Evolutionary conservation across 2,888 invertebrate genomes (phyloP), one percentile per base, ranked within the genome.

Genomic region (Odontothrips loti): DNA sequence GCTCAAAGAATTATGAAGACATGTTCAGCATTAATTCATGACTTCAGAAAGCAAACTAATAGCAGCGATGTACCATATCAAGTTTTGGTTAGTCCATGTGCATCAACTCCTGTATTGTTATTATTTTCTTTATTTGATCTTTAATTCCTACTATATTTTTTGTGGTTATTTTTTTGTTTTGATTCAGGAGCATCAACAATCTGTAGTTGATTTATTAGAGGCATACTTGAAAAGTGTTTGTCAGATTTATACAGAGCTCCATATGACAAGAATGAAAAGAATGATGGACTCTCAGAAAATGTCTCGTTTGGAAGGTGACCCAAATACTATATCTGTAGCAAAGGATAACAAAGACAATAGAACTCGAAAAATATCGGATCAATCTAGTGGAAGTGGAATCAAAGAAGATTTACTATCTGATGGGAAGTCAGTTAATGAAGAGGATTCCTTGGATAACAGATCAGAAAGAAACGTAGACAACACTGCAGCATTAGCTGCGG

Each of bases 221-320:
- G 90, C 90, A 80, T 97, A 97, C 86, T 89, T 97, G 83, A 96
- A 95, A 88, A 90, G 90, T 82, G 95, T 97, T 0, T 95, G 96
- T 84, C 94, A 94, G 86, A 92, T 96, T 82, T 96, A 96, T 87
- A 93, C 95, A 81, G 95, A 97, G 87, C 93, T 96, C 83, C 95
- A 94, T 87, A 96, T 96, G 1, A 91, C 96, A 82, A 88, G 97
- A 82, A 94, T 97, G 0, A 96, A 96, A 86, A 90, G 95, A 85
- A 93, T 95, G 1, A 88, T 96, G 51, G 96, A 97, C 86, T 91
- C 93, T 80, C 93, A 95, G 85, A 94, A 94, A 86, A 89, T 97
- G 85, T 91, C 94, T 0, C 93, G 84, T 81, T 80, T 84, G 23
- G 83, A 84, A 27, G 80, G 82, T 34, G 81, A 83, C 20, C 47